Percentiles rank a stretch among this genome's conserved stretches.
Conservation (phyloP, 2,797 vertebrate genomes). For the Limosa lapponica region DNA sequence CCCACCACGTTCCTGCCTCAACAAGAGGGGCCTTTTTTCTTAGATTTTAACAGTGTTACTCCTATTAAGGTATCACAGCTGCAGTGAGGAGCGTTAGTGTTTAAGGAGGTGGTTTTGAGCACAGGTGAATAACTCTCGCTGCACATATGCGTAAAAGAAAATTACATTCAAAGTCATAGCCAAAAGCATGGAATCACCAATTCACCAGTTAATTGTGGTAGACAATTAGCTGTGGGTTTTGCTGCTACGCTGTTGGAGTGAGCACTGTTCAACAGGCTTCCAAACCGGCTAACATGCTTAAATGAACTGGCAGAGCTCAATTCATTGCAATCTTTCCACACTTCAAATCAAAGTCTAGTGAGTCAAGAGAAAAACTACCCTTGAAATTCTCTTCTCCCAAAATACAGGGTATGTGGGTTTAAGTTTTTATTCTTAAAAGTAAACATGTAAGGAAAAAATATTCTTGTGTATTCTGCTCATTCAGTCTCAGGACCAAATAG, state of each 20-base stretch:
- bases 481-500: conserved; percentile 32
- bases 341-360: neutral
- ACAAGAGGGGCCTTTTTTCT: conserved; percentile 97
- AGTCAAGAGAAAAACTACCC: neutral
- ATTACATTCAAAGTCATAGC: neutral
- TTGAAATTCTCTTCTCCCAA: neutral
- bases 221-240: neutral
- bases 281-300: neutral
- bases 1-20: conserved; percentile 96
- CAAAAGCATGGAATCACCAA: neutral
- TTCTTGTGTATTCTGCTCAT: conserved; percentile 7
- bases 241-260: neutral
- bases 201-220: neutral
- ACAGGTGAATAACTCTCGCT: neutral
- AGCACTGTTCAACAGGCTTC: neutral
- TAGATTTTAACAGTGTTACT: conserved; percentile 89
- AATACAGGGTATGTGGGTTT: neutral
- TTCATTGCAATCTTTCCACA: neutral
- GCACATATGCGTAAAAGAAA: neutral
- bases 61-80: conserved; percentile 90
- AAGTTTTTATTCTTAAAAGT: conserved; percentile 7
- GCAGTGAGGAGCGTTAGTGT: conserved; percentile 79
- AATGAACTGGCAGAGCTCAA: neutral
- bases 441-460: neutral
- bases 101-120: neutral